These are phyloP conservation scores for Hippocampus kuda DNA, from an alignment of 2,797 vertebrate genomes.

Conservation along the genomic window DNA sequence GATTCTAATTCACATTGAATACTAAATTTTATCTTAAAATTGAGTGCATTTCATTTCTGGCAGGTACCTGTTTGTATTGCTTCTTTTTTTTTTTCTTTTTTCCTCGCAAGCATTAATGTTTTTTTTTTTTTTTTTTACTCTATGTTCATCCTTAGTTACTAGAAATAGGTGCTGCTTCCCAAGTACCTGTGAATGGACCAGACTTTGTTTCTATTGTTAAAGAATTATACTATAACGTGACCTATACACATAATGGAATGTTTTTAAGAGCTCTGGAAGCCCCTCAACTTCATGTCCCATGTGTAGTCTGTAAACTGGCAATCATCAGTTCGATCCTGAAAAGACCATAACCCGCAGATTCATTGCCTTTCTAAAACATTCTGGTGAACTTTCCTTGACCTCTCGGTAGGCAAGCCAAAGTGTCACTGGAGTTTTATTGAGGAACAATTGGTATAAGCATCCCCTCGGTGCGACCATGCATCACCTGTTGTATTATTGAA, in stretches of 20 bases:
- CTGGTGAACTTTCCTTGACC: slow-evolving; percentile 46
- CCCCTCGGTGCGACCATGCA: slow-evolving; percentile 45
- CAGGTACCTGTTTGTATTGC: no score
- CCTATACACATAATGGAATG: not conserved
- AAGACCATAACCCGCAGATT: not conserved
- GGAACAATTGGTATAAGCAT: slow-evolving; percentile 49
- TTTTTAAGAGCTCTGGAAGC: not conserved
- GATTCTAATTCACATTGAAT: no score
- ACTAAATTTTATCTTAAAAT: no score
- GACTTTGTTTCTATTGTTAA: no score
- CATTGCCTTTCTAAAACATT: slow-evolving; percentile 14
- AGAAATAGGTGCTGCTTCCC: no score
- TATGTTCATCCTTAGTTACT: no score
- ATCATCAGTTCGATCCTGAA: slow-evolving; percentile 14
- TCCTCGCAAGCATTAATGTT: no score
- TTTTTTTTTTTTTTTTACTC: no score
- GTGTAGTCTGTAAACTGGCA: slow-evolving; percentile 10
- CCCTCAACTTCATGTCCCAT: not conserved
- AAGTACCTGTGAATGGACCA: no score
- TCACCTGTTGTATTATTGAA: slow-evolving; percentile 63
- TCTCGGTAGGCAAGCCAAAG: slow-evolving; percentile 32
- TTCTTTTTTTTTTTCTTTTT: no score
- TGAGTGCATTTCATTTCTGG: no score
- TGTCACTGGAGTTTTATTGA: slow-evolving; percentile 49
- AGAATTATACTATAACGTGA: no score